Evolutionary conservation across 2,797 vertebrate genomes (phyloP).

Genomic region (Bucorvus abyssinicus): DNA sequence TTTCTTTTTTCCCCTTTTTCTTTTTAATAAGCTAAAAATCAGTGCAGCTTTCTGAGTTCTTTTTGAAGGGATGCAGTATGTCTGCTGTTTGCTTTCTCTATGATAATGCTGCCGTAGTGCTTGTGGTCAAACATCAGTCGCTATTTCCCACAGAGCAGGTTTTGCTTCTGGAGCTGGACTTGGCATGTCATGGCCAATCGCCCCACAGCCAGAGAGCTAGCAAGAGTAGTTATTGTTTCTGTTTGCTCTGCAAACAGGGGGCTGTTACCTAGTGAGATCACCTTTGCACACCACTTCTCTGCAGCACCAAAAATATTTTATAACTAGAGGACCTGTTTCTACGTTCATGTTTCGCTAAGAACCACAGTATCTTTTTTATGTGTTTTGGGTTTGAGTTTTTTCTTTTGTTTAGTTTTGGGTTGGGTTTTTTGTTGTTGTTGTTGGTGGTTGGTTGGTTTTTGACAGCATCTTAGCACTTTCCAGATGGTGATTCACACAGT

Average conservation of each 20-base stretch:
- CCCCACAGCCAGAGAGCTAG: neutral
- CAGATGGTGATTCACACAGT: slow-evolving; percentile 51
- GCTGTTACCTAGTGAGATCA: neutral
- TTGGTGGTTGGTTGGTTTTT: neutral
- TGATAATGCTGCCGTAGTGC: neutral
- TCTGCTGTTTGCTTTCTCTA: neutral
- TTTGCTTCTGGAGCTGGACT: neutral
- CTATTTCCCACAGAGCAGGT: neutral
- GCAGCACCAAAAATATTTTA: neutral
- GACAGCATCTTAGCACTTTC: slow-evolving; percentile 46
- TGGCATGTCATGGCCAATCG: neutral
- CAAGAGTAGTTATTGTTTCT: neutral
- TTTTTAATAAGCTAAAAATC: neutral
- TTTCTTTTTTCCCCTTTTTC: neutral
- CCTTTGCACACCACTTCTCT: neutral
- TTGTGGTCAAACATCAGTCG: neutral
- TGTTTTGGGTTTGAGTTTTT: neutral
- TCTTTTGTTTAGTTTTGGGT: no score
- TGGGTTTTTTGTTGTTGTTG: no score
- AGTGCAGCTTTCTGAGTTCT: neutral
- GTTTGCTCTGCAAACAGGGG: neutral
- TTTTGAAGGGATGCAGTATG: neutral
- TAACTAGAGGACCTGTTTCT: neutral
- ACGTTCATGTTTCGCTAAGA: neutral
- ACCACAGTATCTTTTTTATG: neutral